Conservation (phyloP, 2,113 vertebrate species). For the Zapus hudsonius region DNA sequence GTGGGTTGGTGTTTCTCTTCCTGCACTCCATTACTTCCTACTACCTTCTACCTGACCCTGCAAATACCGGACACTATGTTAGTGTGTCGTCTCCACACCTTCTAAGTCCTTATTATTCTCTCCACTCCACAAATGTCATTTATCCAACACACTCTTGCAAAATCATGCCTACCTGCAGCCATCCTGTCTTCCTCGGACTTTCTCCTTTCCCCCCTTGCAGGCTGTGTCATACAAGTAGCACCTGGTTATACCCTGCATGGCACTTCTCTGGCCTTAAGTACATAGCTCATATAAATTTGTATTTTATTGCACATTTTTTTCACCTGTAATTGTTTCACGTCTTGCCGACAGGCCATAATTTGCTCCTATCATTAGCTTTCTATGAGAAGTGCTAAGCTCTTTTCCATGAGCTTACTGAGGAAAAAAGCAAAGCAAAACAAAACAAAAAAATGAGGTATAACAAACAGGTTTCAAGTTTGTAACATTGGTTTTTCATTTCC, state of each 20-base stretch:
- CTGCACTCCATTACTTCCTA: background rate
- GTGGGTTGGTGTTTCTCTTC: background rate
- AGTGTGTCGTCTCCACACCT: too few species aligned
- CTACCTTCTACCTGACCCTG: background rate
- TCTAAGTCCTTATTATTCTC: background rate
- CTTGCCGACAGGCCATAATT: slow-evolving; percentile 62
- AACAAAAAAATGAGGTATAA: too few species aligned
- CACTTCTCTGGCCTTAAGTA: slow-evolving; percentile 40
- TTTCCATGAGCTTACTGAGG: slow-evolving; percentile 31
- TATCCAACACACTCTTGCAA: background rate
- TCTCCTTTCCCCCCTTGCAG: background rate
- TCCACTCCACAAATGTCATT: background rate
- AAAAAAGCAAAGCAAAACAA: too few species aligned
- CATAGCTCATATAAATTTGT: background rate
- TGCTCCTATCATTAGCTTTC: slow-evolving; percentile 53
- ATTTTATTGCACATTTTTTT: slow-evolving; percentile 38
- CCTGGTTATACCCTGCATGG: background rate
- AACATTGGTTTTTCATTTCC: slow-evolving; percentile 17
- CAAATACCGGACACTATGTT: background rate
- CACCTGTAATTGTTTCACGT: slow-evolving; percentile 55
- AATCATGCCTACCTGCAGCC: background rate
- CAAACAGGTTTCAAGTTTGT: slow-evolving; percentile 35
- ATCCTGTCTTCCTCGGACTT: background rate
- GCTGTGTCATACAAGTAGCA: background rate
- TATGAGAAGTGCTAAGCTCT: slow-evolving; percentile 46